phyloP scores from a whole-genome alignment of 2,888 invertebrate genomes.

The Oscheius sp. region DNA sequence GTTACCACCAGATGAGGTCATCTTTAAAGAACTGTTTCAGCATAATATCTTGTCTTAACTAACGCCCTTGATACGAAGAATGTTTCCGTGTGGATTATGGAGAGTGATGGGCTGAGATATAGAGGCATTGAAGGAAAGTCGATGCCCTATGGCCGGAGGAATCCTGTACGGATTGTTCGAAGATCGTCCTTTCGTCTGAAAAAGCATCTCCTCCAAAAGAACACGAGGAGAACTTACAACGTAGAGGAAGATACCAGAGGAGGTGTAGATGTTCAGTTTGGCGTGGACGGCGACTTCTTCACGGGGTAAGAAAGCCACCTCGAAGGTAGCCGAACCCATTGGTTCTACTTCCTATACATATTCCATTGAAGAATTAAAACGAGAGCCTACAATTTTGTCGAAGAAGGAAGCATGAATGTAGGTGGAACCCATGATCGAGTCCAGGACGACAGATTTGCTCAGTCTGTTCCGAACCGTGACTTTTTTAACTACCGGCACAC shows the following conservation, averaged over 20 bases:
- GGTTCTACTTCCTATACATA: slow-evolving; percentile 85
- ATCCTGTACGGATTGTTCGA: slow-evolving; percentile 90
- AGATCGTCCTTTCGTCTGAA: slow-evolving; percentile 79
- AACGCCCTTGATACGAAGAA: slow-evolving; percentile 82
- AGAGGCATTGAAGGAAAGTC: slow-evolving; percentile 90
- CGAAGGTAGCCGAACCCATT: slow-evolving; percentile 91
- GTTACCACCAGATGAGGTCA: slow-evolving; percentile 82
- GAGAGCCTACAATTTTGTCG: slow-evolving; percentile 38
- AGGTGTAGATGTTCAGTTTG: slow-evolving; percentile 91
- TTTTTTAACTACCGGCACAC: slow-evolving; percentile 43
- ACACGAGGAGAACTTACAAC: slow-evolving; percentile 32
- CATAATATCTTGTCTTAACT: not conserved
- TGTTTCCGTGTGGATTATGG: slow-evolving; percentile 90
- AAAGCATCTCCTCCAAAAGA: not conserved
- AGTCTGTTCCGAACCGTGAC: slow-evolving; percentile 46
- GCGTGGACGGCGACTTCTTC: slow-evolving; percentile 89
- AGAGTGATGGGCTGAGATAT: slow-evolving; percentile 81
- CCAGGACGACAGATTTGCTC: slow-evolving; percentile 42
- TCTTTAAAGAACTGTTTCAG: slow-evolving; percentile 57
- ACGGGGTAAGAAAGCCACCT: slow-evolving; percentile 92
- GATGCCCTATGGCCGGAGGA: slow-evolving; percentile 88
- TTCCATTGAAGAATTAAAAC: slow-evolving; percentile 28
- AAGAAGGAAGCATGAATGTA: slow-evolving; percentile 55
- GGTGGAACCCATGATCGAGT: slow-evolving; percentile 51
- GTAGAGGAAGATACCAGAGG: slow-evolving; percentile 86